A percentile compares a stretch with the other conserved stretches of the same genome.
These are phyloP conservation scores for Hymenopus coronatus DNA, from an alignment of 2,888 invertebrate species.

Conservation along the genomic window DNA sequence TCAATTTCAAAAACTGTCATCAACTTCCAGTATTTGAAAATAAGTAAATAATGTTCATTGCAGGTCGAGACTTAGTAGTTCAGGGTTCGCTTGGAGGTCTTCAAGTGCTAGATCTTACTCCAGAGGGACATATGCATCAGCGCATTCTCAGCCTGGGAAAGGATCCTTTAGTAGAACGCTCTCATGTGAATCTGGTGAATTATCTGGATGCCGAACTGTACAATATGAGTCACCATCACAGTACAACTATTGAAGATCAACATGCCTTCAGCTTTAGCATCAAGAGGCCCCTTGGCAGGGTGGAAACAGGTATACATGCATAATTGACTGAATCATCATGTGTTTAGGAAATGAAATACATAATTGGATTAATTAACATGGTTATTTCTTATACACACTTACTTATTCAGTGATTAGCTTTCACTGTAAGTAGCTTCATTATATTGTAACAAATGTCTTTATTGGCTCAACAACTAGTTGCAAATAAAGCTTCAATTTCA, in stretches of 20 bases:
- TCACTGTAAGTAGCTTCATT: no score
- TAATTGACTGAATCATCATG: neutral
- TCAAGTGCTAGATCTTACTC: constrained; percentile 84
- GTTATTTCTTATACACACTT: no score
- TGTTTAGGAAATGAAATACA: neutral
- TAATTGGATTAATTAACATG: no score
- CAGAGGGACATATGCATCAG: constrained; percentile 78
- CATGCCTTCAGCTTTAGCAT: constrained; percentile 55
- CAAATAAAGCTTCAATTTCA: no score
- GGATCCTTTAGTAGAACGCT: constrained; percentile 59
- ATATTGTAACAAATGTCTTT: no score
- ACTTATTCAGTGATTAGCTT: no score
- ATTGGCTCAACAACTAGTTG: no score
- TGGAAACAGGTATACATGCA: constrained; percentile 2
- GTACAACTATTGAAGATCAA: constrained; percentile 41
- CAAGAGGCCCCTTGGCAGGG: constrained; percentile 33
- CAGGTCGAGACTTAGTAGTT: constrained; percentile 54
- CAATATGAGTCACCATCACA: constrained; percentile 38
- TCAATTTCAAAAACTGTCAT: no score
- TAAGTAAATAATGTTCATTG: neutral
- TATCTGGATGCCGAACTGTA: constrained; percentile 45
- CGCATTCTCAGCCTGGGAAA: constrained; percentile 82
- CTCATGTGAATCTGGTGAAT: constrained; percentile 38
- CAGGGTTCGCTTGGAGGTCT: constrained; percentile 89
- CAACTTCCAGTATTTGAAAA: no score